Base-by-base conservation (phyloP, 2,888 invertebrate genomes). In the Polydrusus pterygomalis region DNA sequence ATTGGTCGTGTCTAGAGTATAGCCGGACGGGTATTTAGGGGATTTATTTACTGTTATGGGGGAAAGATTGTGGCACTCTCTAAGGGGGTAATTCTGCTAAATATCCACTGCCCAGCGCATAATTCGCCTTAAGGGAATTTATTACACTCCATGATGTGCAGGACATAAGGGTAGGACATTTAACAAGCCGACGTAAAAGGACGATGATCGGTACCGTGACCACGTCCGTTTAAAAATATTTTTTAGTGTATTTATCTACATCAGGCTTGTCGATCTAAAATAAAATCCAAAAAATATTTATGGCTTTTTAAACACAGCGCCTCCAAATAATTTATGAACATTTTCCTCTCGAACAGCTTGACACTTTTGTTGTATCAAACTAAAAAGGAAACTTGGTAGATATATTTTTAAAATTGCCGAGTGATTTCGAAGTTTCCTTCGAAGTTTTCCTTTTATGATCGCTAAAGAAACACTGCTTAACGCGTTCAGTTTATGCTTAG, bases 271-370 rank as follows among this genome's bases (percentile, higher is more conserved):
- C 30, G 54, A 70, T 70, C 47, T 62, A 49, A 69, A 45, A 69
- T 38, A 62, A 17, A 34, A 34, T 34, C 34, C 47, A 17, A 62
- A 70, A 47, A 17, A 70, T 70, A 70, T 70, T 70, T 70, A 70
- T 62, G 49, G 47, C 49, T 60, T 70, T 70, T 70, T 70, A 70
- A 70, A 70, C 58, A 70, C 58, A 70, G 70, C 49, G 25, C 47
- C 49, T 43, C 38, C 47, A 38, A 15, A 30, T 47, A 70, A 43
- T 43, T 43, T 43, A 43, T 43, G 70, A 49, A 58, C 60, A 49
- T 62, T 70, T 70, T 56, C 54, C 40, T 30, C 15, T 40, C 38
- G 34, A 40, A 69, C 69, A 25, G 60, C 70, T 62, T 45, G 60
- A 62, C 70, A 70, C 58, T 70, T 60, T 34, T 62, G 43, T 51